phyloP scores from a whole-genome alignment of 2,113 vertebrate species.

The Lagopus leucura region DNA sequence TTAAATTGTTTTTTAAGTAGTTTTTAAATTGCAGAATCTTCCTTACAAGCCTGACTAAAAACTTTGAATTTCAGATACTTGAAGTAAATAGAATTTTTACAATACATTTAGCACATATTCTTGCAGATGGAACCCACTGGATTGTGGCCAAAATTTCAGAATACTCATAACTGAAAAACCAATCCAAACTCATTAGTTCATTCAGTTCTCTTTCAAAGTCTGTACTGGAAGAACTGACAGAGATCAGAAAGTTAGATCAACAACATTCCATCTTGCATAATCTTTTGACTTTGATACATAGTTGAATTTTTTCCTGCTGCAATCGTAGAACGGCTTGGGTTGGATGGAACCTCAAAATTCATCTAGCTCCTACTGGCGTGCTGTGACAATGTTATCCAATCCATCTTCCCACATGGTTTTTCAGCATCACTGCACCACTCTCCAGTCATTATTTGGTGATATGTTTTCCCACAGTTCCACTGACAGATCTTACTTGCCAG shows the following conservation, averaged over 20 bases:
- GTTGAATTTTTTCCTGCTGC: not conserved
- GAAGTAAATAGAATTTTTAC: not conserved
- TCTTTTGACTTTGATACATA: not conserved
- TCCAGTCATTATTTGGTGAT: not conserved
- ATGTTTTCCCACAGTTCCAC: not conserved
- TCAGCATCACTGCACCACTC: not conserved
- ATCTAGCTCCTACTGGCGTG: not conserved
- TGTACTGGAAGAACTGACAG: not conserved
- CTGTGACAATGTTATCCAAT: not conserved
- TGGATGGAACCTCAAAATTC: not conserved
- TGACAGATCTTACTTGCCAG: not conserved
- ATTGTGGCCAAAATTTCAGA: not conserved
- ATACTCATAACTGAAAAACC: not conserved
- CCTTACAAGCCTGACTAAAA: constrained; percentile 4
- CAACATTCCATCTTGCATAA: not conserved
- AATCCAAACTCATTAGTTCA: constrained; percentile 31
- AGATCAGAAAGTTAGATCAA: not conserved
- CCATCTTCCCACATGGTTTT: not conserved
- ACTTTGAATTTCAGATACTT: not conserved
- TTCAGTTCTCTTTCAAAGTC: not conserved
- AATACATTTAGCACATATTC: not conserved
- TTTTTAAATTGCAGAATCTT: not conserved
- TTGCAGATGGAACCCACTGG: not conserved
- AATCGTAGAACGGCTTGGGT: not conserved
- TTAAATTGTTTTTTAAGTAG: not conserved